phyloP scores from a whole-genome alignment of 2,113 vertebrate species.

The Caloenas nicobarica region DNA sequence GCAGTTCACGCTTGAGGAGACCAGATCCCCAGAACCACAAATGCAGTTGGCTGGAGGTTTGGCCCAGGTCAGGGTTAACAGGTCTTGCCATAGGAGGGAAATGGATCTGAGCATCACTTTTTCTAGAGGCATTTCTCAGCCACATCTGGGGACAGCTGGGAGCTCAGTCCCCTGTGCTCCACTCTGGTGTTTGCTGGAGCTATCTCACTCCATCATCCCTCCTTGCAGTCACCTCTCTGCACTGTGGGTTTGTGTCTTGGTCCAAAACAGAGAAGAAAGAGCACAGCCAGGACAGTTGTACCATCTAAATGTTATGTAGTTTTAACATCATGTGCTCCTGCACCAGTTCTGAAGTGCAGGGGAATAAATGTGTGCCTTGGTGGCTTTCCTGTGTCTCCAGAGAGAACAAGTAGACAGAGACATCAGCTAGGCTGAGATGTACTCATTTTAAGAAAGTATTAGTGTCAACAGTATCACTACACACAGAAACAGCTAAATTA shows the following conservation, averaged over 20 bases:
- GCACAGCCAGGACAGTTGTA: not conserved
- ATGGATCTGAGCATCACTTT: not conserved
- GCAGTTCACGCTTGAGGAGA: not conserved
- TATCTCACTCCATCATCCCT: not conserved
- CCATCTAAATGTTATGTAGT: not conserved
- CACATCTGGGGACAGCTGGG: not conserved
- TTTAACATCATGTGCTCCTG: fast-evolving
- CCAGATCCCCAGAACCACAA: not conserved
- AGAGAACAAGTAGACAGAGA: not conserved
- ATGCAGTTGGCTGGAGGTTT: not conserved
- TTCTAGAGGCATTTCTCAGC: not conserved
- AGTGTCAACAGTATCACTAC: not conserved
- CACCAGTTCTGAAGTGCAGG: not conserved
- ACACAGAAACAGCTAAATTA: not conserved
- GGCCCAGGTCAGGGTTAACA: not conserved
- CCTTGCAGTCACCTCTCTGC: not conserved
- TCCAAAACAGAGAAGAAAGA: not conserved
- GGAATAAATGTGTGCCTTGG: fast-evolving
- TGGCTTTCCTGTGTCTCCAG: not conserved
- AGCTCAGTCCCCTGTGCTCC: not conserved
- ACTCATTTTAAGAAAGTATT: not conserved
- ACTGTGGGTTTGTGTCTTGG: fast-evolving
- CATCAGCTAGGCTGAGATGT: not conserved
- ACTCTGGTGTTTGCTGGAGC: not conserved
- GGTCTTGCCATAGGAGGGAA: not conserved